Conservation (phyloP, 2,797 vertebrate species). For the Sebastolobus alascanus region DNA sequence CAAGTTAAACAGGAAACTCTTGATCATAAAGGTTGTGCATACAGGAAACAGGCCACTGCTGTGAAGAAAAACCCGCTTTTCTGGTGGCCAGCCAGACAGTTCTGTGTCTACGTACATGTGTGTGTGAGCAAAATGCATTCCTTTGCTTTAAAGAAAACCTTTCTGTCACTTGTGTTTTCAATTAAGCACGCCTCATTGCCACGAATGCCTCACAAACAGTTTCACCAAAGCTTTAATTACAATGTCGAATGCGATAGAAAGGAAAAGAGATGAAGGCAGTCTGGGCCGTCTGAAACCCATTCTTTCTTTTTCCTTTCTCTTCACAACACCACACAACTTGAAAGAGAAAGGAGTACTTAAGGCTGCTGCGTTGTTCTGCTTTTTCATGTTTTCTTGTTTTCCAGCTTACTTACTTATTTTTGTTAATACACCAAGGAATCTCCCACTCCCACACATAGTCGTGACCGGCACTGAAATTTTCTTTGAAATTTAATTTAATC, state of each 20-base stretch:
- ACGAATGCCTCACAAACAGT: not conserved
- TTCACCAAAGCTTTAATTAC: constrained; percentile 9
- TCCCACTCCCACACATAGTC: constrained; percentile 12
- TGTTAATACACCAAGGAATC: not conserved
- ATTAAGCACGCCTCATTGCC: not conserved
- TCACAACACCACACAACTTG: not conserved
- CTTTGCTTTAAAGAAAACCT: not conserved
- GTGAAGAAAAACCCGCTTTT: constrained; percentile 58
- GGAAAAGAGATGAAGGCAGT: not conserved
- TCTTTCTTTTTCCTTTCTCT: not conserved
- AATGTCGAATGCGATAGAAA: not conserved
- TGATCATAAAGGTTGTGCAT: constrained; percentile 45
- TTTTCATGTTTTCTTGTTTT: not conserved
- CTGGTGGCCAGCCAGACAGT: constrained; percentile 5
- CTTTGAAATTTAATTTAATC: constrained; percentile 14
- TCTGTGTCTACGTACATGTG: not conserved
- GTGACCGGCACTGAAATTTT: not conserved
- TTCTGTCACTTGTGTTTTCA: not conserved
- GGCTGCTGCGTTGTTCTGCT: not conserved
- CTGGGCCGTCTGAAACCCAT: not conserved
- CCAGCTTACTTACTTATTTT: not conserved
- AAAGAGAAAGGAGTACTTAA: not conserved
- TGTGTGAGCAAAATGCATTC: not conserved
- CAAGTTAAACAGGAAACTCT: constrained; percentile 65
- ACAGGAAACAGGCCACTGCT: constrained; percentile 40